Evolutionary conservation across 2,113 vertebrate genomes (phyloP), one percentile per base, ranked within the genome.

Genomic region (Trichechus manatus): DNA sequence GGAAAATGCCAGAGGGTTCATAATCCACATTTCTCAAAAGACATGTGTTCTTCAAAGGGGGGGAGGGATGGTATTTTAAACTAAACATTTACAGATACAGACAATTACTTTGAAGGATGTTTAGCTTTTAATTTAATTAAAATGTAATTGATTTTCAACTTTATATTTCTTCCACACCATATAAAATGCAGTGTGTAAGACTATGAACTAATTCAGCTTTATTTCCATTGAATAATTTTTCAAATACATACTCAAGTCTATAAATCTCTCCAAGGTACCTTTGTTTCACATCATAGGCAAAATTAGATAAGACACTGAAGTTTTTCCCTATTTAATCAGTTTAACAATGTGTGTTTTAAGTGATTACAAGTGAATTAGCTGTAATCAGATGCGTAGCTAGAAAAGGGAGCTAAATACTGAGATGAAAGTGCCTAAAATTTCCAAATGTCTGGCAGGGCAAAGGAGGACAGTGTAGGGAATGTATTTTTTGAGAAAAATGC

Each of bases 131-230:
- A 31, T 31, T 66, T 66, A 66, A 79, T 33, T 50, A 79, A 78
- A 96, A 74, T 78, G 4, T 50, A 94, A 78, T 27, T 94, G 53
- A 39, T 93, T 97, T 59, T 39, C n/a, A 86, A 87, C 1, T 39
- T 84, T 27, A 91, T 72, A 33, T 87, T 85, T 95, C 78, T 90
- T 85, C 25, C 23, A 63, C 17, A 63, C 66, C 70, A 42, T 39
- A 56, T 31, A 44, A 85, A 74, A 84, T 44, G 15, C 0, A 50
- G 44, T n/a, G 53, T 56, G 23, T 9, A 72, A n/a, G 19, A 59
- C 27, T 87, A 39, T 23, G 50, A 84, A 23, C 53, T 86, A 90
- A 59, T 23, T 39, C 2, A 13, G 63, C 53, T 96, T 83, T 63
- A 82, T 83, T 93, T 94, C 31, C 33, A 25, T 1, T 82, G 31